A percentile compares a stretch with the other conserved stretches of the same genome.
Evolutionary conservation across 2,113 vertebrate genomes (phyloP).

Genomic region (Cygnus atratus): DNA sequence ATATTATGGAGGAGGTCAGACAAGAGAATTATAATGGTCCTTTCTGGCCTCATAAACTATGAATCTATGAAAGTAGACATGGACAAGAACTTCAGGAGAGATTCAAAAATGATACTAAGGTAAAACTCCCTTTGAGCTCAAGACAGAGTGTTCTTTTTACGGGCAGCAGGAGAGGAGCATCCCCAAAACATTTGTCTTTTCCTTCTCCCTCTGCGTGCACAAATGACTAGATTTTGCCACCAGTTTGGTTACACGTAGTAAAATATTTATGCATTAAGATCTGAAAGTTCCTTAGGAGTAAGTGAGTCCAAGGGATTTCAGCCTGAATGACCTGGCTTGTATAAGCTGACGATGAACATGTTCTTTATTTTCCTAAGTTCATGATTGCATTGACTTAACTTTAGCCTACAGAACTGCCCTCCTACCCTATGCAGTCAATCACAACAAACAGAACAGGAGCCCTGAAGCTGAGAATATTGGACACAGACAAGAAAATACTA

Average conservation of each 20-base stretch:
- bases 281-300: not conserved
- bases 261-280: not conserved
- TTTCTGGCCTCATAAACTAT: not conserved
- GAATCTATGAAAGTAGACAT: not conserved
- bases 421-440: slow-evolving; percentile 56
- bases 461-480: slow-evolving; percentile 69
- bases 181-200: not conserved
- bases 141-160: not conserved
- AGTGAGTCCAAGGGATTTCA: not conserved
- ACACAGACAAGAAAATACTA: slow-evolving; percentile 70
- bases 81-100: not conserved
- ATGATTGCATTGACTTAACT: slow-evolving; percentile 58
- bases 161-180: not conserved
- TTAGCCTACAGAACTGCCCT: slow-evolving; percentile 31
- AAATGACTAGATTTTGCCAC: not conserved
- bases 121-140: not conserved
- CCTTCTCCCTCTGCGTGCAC: not conserved
- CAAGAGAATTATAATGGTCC: not conserved
- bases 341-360: not conserved
- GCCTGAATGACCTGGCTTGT: not conserved
- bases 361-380: slow-evolving; percentile 28
- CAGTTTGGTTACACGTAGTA: not conserved
- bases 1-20: not conserved
- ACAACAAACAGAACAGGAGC: slow-evolving; percentile 54
- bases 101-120: not conserved